Base-by-base conservation (phyloP, 1,140 invertebrate genomes). In the Papilio dardanus region DNA sequence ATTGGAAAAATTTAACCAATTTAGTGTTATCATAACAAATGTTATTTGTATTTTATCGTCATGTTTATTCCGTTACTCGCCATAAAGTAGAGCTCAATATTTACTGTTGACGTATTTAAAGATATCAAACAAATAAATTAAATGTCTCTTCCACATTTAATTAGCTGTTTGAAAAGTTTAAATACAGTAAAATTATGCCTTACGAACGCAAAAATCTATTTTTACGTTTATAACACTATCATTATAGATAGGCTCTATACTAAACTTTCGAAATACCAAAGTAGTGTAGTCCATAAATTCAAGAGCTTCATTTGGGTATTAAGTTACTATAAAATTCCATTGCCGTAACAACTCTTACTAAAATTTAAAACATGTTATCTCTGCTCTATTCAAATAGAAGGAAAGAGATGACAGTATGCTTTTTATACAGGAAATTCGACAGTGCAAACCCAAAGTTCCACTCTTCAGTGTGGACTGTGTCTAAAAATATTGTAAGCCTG, bases 1-100 rank as follows among this genome's bases (percentile, higher is more conserved):
- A 58, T 62, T 62, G 54, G 54, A 62, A 62, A 62, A 62, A 28
- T 62, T 62, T 62, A 62, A 62, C 54, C 54, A 62, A 62, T 62
- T 62, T 62, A 16, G 21, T 30, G 54, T 62, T 28, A 62, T 62
- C 54, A 28, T 62, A 62, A 62, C 54, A 62, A 28, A 62, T 62
- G 54, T 62, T 62, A 62, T 62, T 62, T 62, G 54, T 62, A 24
- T 62, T 62, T 62, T 62, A 62, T 62, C 21, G 30, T 16, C 54
- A 16, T 62, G 54, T 62, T 62, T 62, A 62, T 62, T 62, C 54
- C 54, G 54, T 62, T 62, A 62, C 54, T 4, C 12, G 24, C 24
- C 24, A 62, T 24, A 28, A 62, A 62, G 24, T 28, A 14, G 54
- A 28, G 54, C 54, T 62, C 54, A 62, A 62, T 62, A 28, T 62